Evolutionary conservation across 2,113 vertebrate genomes (phyloP).

Genomic region (Mirza zaza): DNA sequence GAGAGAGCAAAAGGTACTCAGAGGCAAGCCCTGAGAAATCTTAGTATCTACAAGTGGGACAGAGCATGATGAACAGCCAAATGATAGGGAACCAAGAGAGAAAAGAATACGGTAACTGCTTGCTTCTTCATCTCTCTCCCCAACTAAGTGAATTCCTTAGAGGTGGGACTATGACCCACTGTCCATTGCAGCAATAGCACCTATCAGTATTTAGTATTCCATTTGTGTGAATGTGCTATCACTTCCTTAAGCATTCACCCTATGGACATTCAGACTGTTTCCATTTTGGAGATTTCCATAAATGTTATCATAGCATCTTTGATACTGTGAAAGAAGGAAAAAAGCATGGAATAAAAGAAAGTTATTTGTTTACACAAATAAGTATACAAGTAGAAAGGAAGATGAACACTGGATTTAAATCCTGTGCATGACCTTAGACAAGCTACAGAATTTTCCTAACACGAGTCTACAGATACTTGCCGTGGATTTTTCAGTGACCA

Average conservation of each 20-base stretch:
- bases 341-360: not conserved
- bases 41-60: not conserved
- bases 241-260: not conserved
- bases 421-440: not conserved
- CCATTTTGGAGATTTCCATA: conserved; percentile 32
- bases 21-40: not conserved
- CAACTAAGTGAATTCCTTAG: not conserved
- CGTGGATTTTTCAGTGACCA: conserved; percentile 94
- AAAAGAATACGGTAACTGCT: not conserved
- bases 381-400: not conserved
- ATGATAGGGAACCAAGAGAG: not conserved
- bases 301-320: not conserved
- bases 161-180: not conserved
- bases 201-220: not conserved
- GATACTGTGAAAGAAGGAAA: not conserved
- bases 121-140: not conserved
- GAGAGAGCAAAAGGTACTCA: not conserved
- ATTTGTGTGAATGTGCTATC: not conserved
- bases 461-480: conserved; percentile 82
- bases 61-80: not conserved
- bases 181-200: not conserved
- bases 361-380: not conserved
- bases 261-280: not conserved
- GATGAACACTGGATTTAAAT: not conserved
- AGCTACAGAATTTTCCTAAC: not conserved